phyloP scores from a whole-genome alignment of 2,888 invertebrate genomes.

The Globia sparganii region DNA sequence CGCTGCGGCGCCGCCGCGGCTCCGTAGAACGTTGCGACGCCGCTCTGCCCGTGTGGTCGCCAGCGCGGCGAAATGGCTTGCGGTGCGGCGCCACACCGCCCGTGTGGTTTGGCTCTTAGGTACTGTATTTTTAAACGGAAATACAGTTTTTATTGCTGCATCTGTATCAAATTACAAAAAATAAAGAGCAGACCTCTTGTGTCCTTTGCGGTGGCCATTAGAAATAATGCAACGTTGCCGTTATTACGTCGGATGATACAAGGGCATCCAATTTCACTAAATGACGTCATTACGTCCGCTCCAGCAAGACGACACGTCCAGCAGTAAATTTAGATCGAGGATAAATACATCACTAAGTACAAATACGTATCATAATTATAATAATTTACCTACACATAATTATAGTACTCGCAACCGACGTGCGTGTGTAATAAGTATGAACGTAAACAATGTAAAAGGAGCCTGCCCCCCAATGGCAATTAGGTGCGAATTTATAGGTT shows the following conservation, averaged over 20 bases:
- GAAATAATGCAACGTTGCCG: conserved; percentile 30
- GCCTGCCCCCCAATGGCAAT: not conserved
- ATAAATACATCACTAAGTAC: not conserved
- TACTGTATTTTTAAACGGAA: not conserved
- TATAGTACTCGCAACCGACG: not conserved
- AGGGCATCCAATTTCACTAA: conserved; percentile 26
- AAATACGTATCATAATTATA: not conserved
- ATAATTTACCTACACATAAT: not conserved
- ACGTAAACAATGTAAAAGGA: not conserved
- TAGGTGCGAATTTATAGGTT: not conserved
- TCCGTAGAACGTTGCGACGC: too few species aligned
- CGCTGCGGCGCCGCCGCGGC: too few species aligned
- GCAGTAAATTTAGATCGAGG: not conserved
- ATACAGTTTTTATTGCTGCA: not conserved
- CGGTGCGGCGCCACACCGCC: too few species aligned
- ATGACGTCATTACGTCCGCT: conserved; percentile 9
- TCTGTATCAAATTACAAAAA: conserved; percentile 3
- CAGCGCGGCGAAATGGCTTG: too few species aligned
- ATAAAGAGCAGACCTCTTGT: conserved; percentile 7
- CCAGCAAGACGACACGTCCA: not conserved
- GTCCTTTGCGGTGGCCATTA: not conserved
- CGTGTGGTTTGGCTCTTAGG: too few species aligned
- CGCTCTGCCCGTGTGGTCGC: too few species aligned
- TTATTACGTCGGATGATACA: conserved; percentile 14
- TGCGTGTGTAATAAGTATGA: not conserved